phyloP scores from a whole-genome alignment of 2,888 invertebrate genomes.

The Cheilosia variabilis region DNA sequence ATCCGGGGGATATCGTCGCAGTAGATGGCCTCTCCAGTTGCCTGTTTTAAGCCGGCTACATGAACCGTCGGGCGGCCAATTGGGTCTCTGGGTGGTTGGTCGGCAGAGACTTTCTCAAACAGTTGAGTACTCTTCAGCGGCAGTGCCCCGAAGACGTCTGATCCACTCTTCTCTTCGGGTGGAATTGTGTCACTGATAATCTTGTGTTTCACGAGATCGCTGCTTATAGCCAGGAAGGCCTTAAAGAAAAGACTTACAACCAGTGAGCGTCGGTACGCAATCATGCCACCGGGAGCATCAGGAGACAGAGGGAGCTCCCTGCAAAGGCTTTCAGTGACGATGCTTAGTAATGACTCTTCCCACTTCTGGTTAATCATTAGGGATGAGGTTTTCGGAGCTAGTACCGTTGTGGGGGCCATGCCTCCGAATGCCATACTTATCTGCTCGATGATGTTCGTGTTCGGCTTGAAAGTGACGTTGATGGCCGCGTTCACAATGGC shows the following conservation, averaged over 20 bases:
- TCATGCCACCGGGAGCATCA: constrained; percentile 94
- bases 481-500: constrained; percentile 96
- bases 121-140: constrained; percentile 81
- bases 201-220: constrained; percentile 81
- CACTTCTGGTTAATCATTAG: constrained; percentile 86
- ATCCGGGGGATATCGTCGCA: constrained; percentile 93
- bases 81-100: constrained; percentile 87
- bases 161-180: constrained; percentile 82
- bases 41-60: constrained; percentile 93
- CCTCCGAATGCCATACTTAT: constrained; percentile 94
- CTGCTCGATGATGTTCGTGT: constrained; percentile 85
- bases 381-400: constrained; percentile 88
- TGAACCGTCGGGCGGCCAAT: constrained; percentile 93
- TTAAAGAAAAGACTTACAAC: constrained; percentile 91
- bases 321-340: constrained; percentile 86
- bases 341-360: constrained; percentile 87
- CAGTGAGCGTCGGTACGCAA: constrained; percentile 90
- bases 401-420: constrained; percentile 94
- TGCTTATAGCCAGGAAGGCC: constrained; percentile 87
- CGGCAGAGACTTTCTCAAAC: constrained; percentile 85
- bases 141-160: constrained; percentile 80
- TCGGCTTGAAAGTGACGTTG: constrained; percentile 87
- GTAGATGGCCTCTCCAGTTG: constrained; percentile 95
- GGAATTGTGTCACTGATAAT: constrained; percentile 79
- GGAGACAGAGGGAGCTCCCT: constrained; percentile 91